Evolutionary conservation across 2,888 invertebrate species (phyloP).

Genomic region (Electrophaes corylata): DNA sequence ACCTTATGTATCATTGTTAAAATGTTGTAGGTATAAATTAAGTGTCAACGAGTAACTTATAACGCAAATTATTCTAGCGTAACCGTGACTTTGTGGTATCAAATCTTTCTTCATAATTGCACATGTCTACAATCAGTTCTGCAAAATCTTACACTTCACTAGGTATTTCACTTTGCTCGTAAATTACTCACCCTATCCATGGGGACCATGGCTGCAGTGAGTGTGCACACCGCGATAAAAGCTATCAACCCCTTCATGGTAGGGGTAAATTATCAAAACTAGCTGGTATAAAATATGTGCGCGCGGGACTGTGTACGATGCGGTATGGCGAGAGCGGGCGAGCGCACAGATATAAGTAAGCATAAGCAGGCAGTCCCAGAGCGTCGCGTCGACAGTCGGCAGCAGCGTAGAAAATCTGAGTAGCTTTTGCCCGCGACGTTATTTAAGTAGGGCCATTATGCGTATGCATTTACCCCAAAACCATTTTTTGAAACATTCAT

Average conservation of each 20-base stretch:
- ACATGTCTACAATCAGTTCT: background rate
- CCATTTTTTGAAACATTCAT: no score
- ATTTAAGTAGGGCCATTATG: background rate
- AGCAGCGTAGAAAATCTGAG: constrained; percentile 5
- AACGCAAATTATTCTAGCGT: no score
- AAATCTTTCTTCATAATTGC: background rate
- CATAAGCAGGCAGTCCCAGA: background rate
- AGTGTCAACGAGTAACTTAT: no score
- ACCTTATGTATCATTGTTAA: no score
- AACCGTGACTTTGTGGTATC: no score
- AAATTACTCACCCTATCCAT: constrained; percentile 61
- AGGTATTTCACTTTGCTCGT: constrained; percentile 5
- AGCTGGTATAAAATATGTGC: constrained; percentile 39
- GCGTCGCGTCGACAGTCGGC: background rate
- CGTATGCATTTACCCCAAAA: no score
- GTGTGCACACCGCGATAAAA: constrained; percentile 52
- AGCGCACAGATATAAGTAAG: constrained; percentile 37
- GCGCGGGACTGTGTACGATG: constrained; percentile 50
- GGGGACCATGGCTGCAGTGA: constrained; percentile 62
- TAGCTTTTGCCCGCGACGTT: background rate
- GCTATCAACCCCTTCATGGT: constrained; percentile 58
- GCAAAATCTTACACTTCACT: constrained; percentile 5
- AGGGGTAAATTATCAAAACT: constrained; percentile 30
- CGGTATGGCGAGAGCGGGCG: constrained; percentile 51
- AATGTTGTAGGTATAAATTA: no score